phyloP scores from a whole-genome alignment of 2,113 vertebrate genomes.

The Pagrus major region DNA sequence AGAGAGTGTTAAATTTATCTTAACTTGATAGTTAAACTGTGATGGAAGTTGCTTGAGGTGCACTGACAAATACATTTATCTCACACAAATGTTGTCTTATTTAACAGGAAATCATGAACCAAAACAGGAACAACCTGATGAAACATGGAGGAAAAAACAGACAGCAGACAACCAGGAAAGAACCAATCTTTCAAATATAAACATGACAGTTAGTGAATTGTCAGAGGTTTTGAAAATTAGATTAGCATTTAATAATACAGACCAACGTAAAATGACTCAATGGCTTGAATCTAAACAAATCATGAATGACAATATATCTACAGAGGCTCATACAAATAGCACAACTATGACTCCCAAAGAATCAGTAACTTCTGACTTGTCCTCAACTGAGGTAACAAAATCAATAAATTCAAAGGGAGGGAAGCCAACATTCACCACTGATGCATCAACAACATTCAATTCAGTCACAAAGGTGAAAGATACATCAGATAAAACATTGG shows the following conservation, averaged over 20 bases:
- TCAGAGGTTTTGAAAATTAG: neutral
- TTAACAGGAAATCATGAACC: constrained; percentile 33
- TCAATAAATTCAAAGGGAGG: neutral
- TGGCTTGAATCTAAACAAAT: too few relatives aligned
- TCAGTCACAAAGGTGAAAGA: too few relatives aligned
- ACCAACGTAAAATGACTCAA: neutral
- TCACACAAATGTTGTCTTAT: neutral
- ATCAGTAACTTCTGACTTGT: neutral
- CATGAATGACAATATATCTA: neutral
- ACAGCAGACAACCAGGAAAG: rapidly evolving
- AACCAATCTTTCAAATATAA: neutral
- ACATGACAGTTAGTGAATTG: neutral
- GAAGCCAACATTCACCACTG: too few relatives aligned
- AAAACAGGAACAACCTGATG: neutral
- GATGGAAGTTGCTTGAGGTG: neutral
- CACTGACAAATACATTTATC: neutral
- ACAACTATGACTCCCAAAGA: neutral
- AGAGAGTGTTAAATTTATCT: too few relatives aligned
- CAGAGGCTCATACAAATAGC: neutral
- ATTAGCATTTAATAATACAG: neutral
- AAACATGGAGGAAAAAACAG: neutral
- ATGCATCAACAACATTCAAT: too few relatives aligned
- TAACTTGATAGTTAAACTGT: neutral
- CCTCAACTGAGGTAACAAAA: neutral
- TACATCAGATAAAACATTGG: too few relatives aligned